These are phyloP conservation scores for Xyliphius kryptos DNA, from an alignment of 2,113 vertebrate genomes.

Conservation along the genomic window DNA sequence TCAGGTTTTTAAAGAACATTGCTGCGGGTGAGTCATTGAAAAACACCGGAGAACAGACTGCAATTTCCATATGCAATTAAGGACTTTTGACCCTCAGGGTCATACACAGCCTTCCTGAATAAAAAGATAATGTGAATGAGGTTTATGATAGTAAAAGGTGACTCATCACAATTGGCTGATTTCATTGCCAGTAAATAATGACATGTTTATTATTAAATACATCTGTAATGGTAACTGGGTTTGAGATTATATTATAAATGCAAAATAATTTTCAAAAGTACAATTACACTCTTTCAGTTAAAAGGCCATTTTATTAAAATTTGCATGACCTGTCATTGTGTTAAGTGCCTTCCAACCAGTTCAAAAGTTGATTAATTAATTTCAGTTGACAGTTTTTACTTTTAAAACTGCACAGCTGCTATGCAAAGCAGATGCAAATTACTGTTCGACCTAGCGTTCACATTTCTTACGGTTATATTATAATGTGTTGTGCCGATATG, in stretches of 20 bases:
- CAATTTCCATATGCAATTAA: constrained; percentile 17
- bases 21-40: constrained; percentile 53
- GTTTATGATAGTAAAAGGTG: constrained; percentile 1
- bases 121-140: constrained; percentile 2
- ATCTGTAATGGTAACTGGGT: too few species aligned
- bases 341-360: not conserved
- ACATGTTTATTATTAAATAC: too few species aligned
- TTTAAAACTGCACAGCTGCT: not conserved
- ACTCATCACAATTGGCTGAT: not conserved
- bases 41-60: constrained; percentile 41
- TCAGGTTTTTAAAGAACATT: constrained; percentile 42
- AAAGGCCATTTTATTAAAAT: too few species aligned
- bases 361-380: not conserved
- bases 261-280: too few species aligned
- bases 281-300: too few species aligned
- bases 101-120: constrained; percentile 12
- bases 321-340: not conserved
- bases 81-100: constrained; percentile 16
- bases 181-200: too few species aligned
- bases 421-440: not conserved
- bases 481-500: too few species aligned
- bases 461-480: too few species aligned
- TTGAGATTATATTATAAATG: too few species aligned
- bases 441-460: too few species aligned
- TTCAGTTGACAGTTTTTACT: not conserved